phyloP scores from a whole-genome alignment of 2,888 invertebrate genomes.

The Tipula helvola region DNA sequence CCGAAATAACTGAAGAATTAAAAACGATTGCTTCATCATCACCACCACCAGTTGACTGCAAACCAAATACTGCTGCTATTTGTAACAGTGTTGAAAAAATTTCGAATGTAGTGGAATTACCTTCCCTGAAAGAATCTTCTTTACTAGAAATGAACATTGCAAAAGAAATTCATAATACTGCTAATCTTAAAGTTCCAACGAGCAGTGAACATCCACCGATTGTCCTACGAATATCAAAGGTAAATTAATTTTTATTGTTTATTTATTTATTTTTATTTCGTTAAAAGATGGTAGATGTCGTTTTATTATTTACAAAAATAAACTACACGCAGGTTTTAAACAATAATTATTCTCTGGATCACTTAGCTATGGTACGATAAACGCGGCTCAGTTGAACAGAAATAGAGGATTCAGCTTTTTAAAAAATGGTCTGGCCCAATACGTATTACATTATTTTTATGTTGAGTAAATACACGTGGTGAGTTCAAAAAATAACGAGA shows the following conservation, averaged over 20 bases:
- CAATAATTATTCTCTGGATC: no score
- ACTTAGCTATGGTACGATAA: no score
- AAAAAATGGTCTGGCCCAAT: no score
- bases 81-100: not conserved
- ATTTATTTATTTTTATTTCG: not conserved
- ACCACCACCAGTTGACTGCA: not conserved
- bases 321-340: no score
- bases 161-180: not conserved
- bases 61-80: not conserved
- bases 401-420: no score
- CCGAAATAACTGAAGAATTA: constrained; percentile 31
- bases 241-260: constrained; percentile 17
- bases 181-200: not conserved
- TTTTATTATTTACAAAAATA: no score
- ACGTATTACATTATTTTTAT: no score
- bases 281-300: no score
- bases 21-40: constrained; percentile 9
- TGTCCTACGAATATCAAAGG: constrained; percentile 76
- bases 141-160: not conserved
- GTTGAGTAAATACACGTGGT: no score
- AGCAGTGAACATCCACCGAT: constrained; percentile 60
- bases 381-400: no score
- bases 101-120: not conserved
- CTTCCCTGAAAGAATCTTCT: not conserved
- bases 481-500: no score